Base-by-base conservation (phyloP, 2,888 invertebrate genomes). In the Drosophila villosipedis region DNA sequence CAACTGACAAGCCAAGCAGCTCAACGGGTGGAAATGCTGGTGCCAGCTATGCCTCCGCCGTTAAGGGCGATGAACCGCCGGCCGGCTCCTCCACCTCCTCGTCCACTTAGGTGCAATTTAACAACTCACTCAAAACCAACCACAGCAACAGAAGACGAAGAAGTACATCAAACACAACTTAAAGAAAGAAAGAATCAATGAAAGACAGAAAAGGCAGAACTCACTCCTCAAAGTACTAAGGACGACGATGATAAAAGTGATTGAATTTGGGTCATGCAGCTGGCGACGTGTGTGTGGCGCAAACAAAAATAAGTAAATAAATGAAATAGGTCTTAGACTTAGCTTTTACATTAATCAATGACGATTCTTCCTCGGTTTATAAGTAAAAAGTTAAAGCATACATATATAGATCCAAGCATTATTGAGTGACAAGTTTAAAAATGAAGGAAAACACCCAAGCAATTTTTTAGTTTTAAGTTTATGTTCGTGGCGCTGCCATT, bases 31-130 rank as follows among this genome's bases (percentile, higher is more conserved):
- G 71, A 65, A 78, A 80, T 54, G 73, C 92, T 54, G 91, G 92
- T 62, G 86, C 92, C 69, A 93, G 91, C 66, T 93, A 93, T 80
- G 93, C 93, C 61, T 92, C 93, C 55, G 86, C 93, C 47, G 92
- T 93, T 5, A 93, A 93, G 85, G 93, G 92, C 35, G 92, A 93
- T 60, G 93, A 92, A 57, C 77, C 81, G 31, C 88, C 82, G 33
- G 88, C 85, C 61, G 81, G 85, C 55, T 82, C 71, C 22, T 71
- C 83, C 52, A 60, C 57, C 57, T 28, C 81, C 57, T 69, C 77
- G 61, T 83, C 84, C 60, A 83, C 84, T 78, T 91, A 91, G 79
- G 72, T 80, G 80, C 82, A 80, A 78, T 74, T 57, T 12, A 52
- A 30, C 22, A 76, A 79, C 76, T 78, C 67, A 64, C 52, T 16